Evolutionary conservation across 2,113 vertebrate species (phyloP), one percentile per base, ranked within the genome.

Genomic region (Pomatostomus ruficeps): DNA sequence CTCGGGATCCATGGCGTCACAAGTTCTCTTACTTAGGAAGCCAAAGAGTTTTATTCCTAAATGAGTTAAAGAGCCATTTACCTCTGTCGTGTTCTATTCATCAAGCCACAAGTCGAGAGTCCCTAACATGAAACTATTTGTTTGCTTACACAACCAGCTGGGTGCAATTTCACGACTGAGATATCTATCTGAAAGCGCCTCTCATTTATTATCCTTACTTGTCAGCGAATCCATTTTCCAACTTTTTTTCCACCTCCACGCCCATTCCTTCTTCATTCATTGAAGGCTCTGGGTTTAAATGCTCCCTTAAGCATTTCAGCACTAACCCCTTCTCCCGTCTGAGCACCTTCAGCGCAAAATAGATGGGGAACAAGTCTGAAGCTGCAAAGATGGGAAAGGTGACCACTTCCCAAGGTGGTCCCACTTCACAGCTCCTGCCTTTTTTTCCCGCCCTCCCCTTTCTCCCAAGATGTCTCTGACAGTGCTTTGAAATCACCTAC

Each of bases 81-180:
- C 99, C 98, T 98, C 98, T 99, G 99, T 98, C 98, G 98, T 97
- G 97, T 98, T 98, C 98, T 98, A 99, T 99, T 99, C 98, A 99
- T 99, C 99, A 99, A 98, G 98, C 97, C 98, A 97, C 99, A 99
- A 99, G 98, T 98, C 98, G 98, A 98, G 98, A 98, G 98, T 98
- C 97, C 98, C 98, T 98, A 98, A 98, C 98, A 99, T 96, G 98
- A 98, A 98, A 98, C 98, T 98, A 99, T 99, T 99, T 99, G 99
- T 99, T 99, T 99, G 99, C 99, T 98, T 99, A 99, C 98, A 99
- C 98, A 98, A 98, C 98, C 99, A 99, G 99, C 98, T 99, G 99
- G 98, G 98, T 97, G 98, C 98, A 98, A 99, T 99, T 99, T 99
- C 99, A 99, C 99, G 98, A 99, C 98, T 99, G 98, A 99, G 98